Evolutionary conservation across 2,113 vertebrate species (phyloP), one percentile per base, ranked within the genome.

Genomic region (Oryzias curvinotus): DNA sequence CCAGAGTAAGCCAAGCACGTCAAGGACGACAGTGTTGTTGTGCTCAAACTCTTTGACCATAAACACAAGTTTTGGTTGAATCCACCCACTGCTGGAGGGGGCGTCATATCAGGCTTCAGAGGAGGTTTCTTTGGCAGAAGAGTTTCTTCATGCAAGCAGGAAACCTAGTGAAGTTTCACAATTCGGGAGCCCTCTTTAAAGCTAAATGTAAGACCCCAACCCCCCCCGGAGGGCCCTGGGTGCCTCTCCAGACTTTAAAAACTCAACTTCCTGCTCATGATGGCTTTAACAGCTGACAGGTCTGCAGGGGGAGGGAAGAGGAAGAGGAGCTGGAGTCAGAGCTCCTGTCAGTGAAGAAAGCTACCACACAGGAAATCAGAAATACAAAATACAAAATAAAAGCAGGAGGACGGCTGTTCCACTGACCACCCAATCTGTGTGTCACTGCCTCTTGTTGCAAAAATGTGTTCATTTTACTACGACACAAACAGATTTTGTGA

Each of bases 381-480:
- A 36, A 1, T 2, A 1, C 46, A 26, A n/a, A n/a, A n/a, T 83
- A 73, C 68, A 80, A 44, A 82, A 72, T 82, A 82, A 82, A 65
- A 43, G 47, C 2, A 1, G 47, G 44, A 46, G 17, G 8, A 36
- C 12, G 36, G 10, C 36, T 17, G 44, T 14, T 7, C 15, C 16
- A 12, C 7, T 19, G 47, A 19, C 19, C 3, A 19, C 17, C 18
- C 3, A 4, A 4, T 12, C 8, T 15, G 5, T 14, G 14, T 21
- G 48, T 12, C 1, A 7, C n/a, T 49, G 47, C 18, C 14, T 19
- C 17, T n/a, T 18, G 7, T n/a, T n/a, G n/a, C 7, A n/a, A 17
- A 47, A n/a, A n/a, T n/a, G n/a, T n/a, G n/a, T 47, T 8, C 10
- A 12, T 3, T 28, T 28, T 28, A 36, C 8, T 3, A 12, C 10